Conservation (phyloP, 1,140 invertebrate species). For the Neodiprion fabricii region DNA sequence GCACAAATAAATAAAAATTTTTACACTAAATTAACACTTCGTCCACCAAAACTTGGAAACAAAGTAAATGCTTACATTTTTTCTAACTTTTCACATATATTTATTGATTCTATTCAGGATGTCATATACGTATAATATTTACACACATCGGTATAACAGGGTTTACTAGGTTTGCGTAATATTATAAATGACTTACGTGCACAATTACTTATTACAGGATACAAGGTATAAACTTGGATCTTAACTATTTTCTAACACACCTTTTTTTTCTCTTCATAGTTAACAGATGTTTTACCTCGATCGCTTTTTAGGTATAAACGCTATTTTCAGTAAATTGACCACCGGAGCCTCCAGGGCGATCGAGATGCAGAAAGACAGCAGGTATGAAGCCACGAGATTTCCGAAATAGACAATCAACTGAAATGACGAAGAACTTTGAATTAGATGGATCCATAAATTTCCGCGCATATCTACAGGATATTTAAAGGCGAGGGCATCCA, state of each 20-base stretch:
- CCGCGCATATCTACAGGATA: neutral
- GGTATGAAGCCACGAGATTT: constrained; percentile 78
- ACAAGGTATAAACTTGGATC: neutral
- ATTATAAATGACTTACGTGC: too few species aligned
- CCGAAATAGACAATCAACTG: constrained; percentile 81
- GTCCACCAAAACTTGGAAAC: too few species aligned
- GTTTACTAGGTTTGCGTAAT: too few species aligned
- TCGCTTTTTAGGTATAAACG: constrained; percentile 46
- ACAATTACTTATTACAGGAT: too few species aligned
- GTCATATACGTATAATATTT: too few species aligned
- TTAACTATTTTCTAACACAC: neutral
- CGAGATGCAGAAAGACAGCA: constrained; percentile 79
- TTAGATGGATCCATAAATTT: neutral
- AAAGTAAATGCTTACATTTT: too few species aligned
- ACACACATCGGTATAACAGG: too few species aligned
- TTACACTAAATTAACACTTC: too few species aligned
- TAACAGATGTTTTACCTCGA: constrained; percentile 40
- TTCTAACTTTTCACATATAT: too few species aligned
- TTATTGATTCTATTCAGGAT: too few species aligned
- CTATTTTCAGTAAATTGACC: constrained; percentile 77
- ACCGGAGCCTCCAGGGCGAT: constrained; percentile 80
- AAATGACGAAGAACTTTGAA: constrained; percentile 40
- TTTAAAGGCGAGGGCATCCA: too few species aligned
- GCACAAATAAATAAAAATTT: too few species aligned
- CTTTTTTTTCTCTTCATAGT: neutral